Conservation (phyloP, 2,888 invertebrate genomes). For the Dryadula phaetusa region DNA sequence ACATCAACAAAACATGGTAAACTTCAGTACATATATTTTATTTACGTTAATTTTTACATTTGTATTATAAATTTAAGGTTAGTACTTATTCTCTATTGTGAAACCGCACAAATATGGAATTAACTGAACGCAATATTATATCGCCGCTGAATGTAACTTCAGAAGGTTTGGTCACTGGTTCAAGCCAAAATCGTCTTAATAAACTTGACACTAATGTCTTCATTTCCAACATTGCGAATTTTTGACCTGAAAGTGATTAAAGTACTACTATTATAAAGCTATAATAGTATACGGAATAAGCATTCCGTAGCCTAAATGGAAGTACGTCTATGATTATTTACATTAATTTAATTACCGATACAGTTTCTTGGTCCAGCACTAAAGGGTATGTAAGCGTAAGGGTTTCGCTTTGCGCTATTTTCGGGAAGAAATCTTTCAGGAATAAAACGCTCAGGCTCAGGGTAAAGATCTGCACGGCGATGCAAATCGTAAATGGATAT, state of each 20-base stretch:
- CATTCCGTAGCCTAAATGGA: no score
- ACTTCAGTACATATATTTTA: no score
- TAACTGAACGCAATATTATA: slow-evolving; percentile 9
- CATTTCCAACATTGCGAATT: slow-evolving; percentile 81
- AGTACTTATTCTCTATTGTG: slow-evolving; percentile 17
- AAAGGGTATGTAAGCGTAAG: slow-evolving; percentile 86
- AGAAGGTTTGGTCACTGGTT: slow-evolving; percentile 57
- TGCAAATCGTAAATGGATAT: slow-evolving; percentile 86
- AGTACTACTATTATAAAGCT: no score
- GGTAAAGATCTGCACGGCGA: slow-evolving; percentile 84
- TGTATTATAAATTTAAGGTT: no score
- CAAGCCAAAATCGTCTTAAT: slow-evolving; percentile 70
- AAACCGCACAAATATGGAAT: slow-evolving; percentile 24
- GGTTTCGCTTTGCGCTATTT: slow-evolving; percentile 78
- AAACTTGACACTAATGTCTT: slow-evolving; percentile 76
- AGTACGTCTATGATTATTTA: no score
- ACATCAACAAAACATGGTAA: no score
- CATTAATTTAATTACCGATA: slow-evolving; percentile 30
- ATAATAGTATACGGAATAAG: no score
- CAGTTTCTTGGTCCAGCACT: slow-evolving; percentile 87
- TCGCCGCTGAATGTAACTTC: background rate
- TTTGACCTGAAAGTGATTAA: slow-evolving; percentile 67
- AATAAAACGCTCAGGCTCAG: slow-evolving; percentile 87
- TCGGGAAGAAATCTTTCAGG: slow-evolving; percentile 89
- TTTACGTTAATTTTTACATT: no score